Evolutionary conservation across 2,113 vertebrate genomes (phyloP).

Genomic region (Oncorhynchus nerka): DNA sequence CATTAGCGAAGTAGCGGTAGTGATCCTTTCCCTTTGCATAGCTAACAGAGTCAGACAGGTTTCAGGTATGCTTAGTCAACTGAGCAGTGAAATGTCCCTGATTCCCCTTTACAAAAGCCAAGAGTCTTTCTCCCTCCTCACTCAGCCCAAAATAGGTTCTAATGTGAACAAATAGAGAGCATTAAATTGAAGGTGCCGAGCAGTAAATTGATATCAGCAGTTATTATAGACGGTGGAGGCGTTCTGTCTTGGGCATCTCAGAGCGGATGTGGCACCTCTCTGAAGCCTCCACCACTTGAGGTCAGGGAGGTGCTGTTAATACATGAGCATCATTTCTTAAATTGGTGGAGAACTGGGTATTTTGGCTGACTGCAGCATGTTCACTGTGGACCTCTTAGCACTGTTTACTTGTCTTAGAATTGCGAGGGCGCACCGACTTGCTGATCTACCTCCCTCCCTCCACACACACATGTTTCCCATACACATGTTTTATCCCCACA

Average conservation of each 20-base stretch:
- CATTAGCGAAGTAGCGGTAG: too few relatives aligned
- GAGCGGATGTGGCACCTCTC: conserved; percentile 16
- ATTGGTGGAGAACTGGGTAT: background rate
- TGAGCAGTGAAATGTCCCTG: conserved; percentile 71
- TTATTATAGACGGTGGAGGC: conserved; percentile 20
- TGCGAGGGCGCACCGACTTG: too few relatives aligned
- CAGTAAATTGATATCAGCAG: conserved; percentile 15
- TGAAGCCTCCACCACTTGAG: conserved; percentile 33
- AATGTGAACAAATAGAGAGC: conserved; percentile 56
- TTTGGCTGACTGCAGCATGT: background rate
- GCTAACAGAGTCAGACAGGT: conserved; percentile 40
- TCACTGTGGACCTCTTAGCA: background rate
- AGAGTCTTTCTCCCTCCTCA: conserved; percentile 56
- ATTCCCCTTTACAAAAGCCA: conserved; percentile 67
- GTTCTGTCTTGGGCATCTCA: conserved; percentile 22
- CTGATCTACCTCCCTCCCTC: background rate
- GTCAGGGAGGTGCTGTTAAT: conserved; percentile 17
- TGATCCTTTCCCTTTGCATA: too few relatives aligned
- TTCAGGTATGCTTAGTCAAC: conserved; percentile 57
- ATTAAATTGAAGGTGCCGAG: conserved; percentile 21
- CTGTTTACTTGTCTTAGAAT: background rate
- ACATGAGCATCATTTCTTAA: background rate
- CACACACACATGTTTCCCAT: background rate
- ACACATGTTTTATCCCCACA: background rate
- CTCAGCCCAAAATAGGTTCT: conserved; percentile 50